Evolutionary conservation across 2,888 invertebrate genomes (phyloP), one percentile per base, ranked within the genome.

Genomic region (Nomada fucata): DNA sequence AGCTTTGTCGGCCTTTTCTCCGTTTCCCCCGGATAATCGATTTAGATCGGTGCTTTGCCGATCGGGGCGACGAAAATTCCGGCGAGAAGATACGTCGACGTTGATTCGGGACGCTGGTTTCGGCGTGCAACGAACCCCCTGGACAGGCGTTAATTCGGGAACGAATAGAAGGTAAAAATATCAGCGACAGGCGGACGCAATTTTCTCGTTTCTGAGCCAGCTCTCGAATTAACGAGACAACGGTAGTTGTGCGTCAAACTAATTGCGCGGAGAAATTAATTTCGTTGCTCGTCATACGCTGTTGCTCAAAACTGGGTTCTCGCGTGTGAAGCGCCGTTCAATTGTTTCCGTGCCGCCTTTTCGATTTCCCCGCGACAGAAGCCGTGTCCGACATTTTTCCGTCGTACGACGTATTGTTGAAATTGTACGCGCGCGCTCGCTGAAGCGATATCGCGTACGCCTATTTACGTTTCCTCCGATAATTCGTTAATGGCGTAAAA

Each of bases 261-360:
- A 59, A 79, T 76, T 79, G 70, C 79, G n/a, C 60, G 20, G 42
- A 53, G 59, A 65, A 70, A 79, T 79, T 76, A 75, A 79, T 76
- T 70, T 79, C 70, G 59, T 79, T 79, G 79, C 60, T 42, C 57
- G 52, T 75, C 44, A 75, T 64, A 75, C 75, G 69, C 75, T 57
- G 63, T 69, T 78, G 68, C 55, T 69, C 42, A 50, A 29, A n/a
- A 36, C 36, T 7, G 36, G 36, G 36, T 36, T 5, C 36, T 44
- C 20, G 42, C 50, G n/a, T 55, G 61, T 13, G 3, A 13, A 23
- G 10, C 57, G n/a, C 20, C 23, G 13, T 20, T 23, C 57, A 20
- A 57, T 20, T 23, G 10, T 20, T 11, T 11, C 4, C 23, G 2
- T 57, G 1, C 13, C 20, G 5, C 10, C 23, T 10, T 10, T 57